Percentiles rank a stretch among this genome's conserved stretches.
These are phyloP conservation scores for Icerya purchasi DNA, from an alignment of 2,888 invertebrate genomes.

Conservation along the genomic window DNA sequence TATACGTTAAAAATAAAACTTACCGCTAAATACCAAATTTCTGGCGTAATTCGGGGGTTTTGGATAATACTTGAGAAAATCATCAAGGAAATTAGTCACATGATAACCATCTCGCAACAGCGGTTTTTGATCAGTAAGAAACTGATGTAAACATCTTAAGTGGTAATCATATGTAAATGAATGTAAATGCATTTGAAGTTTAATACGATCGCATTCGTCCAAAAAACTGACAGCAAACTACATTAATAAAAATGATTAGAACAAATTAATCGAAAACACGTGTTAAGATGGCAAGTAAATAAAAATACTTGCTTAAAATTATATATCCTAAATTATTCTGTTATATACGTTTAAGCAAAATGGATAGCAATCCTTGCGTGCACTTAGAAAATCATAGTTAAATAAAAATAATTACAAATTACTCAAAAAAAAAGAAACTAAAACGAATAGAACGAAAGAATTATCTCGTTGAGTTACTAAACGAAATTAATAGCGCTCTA, in stretches of 20 bases:
- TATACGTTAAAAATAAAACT: no score
- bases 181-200: slow-evolving; percentile 48
- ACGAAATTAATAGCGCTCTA: no score
- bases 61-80: slow-evolving; percentile 53
- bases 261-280: slow-evolving; percentile 1
- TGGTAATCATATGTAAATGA: slow-evolving; percentile 60
- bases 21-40: slow-evolving; percentile 47
- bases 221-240: slow-evolving; percentile 39
- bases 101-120: slow-evolving; percentile 32
- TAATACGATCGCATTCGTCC: slow-evolving; percentile 45
- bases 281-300: slow-evolving; percentile 1
- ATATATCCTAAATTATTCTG: not conserved
- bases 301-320: not conserved
- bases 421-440: no score
- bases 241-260: slow-evolving; percentile 6
- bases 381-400: no score
- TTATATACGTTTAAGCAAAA: no score
- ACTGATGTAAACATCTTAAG: slow-evolving; percentile 40
- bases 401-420: no score
- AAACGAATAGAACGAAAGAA: no score
- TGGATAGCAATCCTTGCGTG: no score
- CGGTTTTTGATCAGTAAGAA: slow-evolving; percentile 32
- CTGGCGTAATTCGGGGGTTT: slow-evolving; percentile 54
- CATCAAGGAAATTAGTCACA: slow-evolving; percentile 46
- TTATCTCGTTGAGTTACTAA: no score